Percentiles rank a stretch among this genome's conserved stretches.
Evolutionary conservation across 2,888 invertebrate genomes (phyloP).

Genomic region (Salpingus planirostris): DNA sequence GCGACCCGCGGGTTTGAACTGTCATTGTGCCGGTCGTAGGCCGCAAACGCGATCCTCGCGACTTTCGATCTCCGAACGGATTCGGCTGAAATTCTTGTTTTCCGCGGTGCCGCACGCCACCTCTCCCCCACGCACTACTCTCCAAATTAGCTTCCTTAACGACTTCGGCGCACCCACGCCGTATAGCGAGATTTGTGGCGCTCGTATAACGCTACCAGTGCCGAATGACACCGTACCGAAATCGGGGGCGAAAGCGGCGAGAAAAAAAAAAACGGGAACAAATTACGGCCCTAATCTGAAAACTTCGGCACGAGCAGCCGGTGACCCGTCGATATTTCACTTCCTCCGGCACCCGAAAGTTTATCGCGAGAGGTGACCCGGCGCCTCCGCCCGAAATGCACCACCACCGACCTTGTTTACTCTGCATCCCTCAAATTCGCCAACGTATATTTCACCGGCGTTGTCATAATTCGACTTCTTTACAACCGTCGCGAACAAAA

Average conservation of each 20-base stretch:
- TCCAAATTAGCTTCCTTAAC: background rate
- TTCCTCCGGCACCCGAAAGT: too few species aligned
- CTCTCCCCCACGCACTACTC: background rate
- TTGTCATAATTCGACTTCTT: conserved; percentile 27
- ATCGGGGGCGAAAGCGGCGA: too few species aligned
- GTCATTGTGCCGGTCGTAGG: conserved; percentile 25
- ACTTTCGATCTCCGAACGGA: conserved; percentile 12
- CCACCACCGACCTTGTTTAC: conserved; percentile 16
- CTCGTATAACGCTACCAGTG: too few species aligned
- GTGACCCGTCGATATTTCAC: too few species aligned
- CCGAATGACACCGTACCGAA: too few species aligned
- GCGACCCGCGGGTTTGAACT: conserved; percentile 32
- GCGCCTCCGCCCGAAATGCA: too few species aligned
- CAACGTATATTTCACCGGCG: conserved; percentile 26
- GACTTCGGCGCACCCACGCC: conserved; percentile 1
- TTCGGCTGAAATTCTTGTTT: too few species aligned
- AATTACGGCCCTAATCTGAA: too few species aligned
- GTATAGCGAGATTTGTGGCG: background rate
- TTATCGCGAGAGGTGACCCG: too few species aligned
- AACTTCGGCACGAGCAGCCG: too few species aligned
- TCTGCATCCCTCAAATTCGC: conserved; percentile 22
- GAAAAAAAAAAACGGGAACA: too few species aligned
- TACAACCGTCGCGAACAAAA: conserved; percentile 23
- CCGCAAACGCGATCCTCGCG: conserved; percentile 29
- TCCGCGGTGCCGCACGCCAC: too few species aligned